These are phyloP conservation scores for Dynastes maya DNA, from an alignment of 2,888 invertebrate genomes.

Conservation along the genomic window DNA sequence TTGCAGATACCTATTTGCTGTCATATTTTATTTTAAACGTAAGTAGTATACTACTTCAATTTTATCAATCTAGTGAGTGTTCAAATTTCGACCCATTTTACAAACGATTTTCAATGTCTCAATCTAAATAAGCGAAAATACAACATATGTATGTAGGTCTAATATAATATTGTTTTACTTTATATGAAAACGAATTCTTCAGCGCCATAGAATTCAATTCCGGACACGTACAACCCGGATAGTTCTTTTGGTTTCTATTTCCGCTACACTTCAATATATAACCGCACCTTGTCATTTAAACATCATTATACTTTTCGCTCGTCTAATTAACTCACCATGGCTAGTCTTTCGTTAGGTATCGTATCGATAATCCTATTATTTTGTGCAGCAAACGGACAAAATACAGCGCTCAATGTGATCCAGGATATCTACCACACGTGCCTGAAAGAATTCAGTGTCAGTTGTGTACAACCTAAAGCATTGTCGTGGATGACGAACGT, in stretches of 20 bases:
- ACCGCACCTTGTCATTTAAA: constrained; percentile 56
- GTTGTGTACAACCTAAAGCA: constrained; percentile 86
- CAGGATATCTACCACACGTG: constrained; percentile 80
- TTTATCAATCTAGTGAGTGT: too few species aligned
- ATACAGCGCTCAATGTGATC: constrained; percentile 77
- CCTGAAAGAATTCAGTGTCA: constrained; percentile 78
- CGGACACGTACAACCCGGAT: constrained; percentile 68
- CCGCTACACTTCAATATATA: constrained; percentile 66
- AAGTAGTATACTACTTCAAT: too few species aligned
- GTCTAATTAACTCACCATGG: constrained; percentile 58
- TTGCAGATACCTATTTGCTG: too few species aligned
- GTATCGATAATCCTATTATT: constrained; percentile 55
- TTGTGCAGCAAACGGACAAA: constrained; percentile 54
- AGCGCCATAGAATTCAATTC: constrained; percentile 55
- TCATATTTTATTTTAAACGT: too few species aligned
- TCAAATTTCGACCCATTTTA: too few species aligned
- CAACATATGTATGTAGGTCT: constrained; percentile 31
- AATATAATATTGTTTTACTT: constrained; percentile 43
- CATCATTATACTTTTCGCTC: constrained; percentile 55
- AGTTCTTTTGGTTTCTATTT: constrained; percentile 69
- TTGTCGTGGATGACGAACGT: constrained; percentile 82
- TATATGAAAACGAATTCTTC: constrained; percentile 49
- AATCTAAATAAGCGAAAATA: constrained; percentile 4
- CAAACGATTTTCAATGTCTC: not conserved
- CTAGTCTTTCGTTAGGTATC: constrained; percentile 58